Conservation (phyloP, 1,140 invertebrate genomes). For the Platorchestia sp. region DNA sequence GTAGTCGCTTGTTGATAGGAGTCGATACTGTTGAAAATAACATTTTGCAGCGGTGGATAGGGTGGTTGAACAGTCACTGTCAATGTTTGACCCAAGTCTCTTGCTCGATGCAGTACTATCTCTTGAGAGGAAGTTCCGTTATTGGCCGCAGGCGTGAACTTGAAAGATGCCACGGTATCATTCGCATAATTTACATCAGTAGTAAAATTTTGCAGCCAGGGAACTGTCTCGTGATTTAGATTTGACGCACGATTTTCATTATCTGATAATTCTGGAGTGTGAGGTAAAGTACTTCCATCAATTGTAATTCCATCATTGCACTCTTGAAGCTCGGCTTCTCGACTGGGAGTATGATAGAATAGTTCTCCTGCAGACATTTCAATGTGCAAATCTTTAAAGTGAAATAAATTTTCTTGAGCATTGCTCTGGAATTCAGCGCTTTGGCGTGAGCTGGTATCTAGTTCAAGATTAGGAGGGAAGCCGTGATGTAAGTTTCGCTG, state of each 20-base stretch:
- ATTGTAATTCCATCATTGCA: not conserved
- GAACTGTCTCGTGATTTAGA: not conserved
- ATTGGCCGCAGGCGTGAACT: not conserved
- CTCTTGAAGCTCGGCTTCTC: not conserved
- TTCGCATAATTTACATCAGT: not conserved
- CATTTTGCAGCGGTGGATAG: not conserved
- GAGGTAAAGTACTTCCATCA: not conserved
- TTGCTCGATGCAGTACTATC: not conserved
- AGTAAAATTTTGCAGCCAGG: not conserved
- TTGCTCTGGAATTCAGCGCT: not conserved
- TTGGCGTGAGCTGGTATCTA: not conserved
- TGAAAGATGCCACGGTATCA: not conserved
- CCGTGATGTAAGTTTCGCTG: not conserved
- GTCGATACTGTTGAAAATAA: not conserved
- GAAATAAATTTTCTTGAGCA: slow-evolving; percentile 1
- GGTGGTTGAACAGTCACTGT: not conserved
- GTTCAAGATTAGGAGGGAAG: not conserved
- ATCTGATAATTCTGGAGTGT: not conserved
- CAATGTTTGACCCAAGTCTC: not conserved
- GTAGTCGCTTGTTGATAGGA: not conserved
- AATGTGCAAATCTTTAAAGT: not conserved
- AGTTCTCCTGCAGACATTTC: not conserved
- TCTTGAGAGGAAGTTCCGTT: not conserved
- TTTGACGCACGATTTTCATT: not conserved
- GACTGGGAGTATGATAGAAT: not conserved